A percentile compares a stretch with the other conserved stretches of the same genome.
These are phyloP conservation scores for Platysteira castanea DNA, from an alignment of 2,113 vertebrate species.

Conservation along the genomic window DNA sequence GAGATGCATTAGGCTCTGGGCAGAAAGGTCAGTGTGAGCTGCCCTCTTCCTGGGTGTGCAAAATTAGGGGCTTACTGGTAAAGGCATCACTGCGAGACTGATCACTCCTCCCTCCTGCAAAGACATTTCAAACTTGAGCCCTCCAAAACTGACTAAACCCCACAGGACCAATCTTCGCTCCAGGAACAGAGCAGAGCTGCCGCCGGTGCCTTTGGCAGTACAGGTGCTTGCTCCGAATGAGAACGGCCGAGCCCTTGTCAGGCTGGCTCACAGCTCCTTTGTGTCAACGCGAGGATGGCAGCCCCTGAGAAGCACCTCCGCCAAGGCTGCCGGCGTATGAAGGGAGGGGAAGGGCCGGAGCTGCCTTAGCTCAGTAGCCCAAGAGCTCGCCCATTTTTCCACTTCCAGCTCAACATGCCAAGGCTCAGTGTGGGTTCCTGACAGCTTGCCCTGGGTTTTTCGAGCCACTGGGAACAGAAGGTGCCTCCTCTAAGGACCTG, in stretches of 20 bases:
- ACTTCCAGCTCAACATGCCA: not conserved
- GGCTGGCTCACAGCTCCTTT: not conserved
- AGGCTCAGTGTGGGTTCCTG: not conserved
- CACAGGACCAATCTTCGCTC: rapidly evolving
- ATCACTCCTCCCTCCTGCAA: not conserved
- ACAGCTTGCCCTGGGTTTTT: not conserved
- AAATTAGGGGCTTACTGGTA: not conserved
- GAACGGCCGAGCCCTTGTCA: rapidly evolving
- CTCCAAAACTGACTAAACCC: not conserved
- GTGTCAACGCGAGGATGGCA: rapidly evolving
- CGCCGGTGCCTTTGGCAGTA: rapidly evolving
- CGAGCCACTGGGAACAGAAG: not conserved
- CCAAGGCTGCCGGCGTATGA: rapidly evolving
- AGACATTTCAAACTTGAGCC: not conserved
- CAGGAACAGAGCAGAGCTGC: not conserved
- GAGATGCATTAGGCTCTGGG: rapidly evolving
- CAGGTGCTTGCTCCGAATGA: rapidly evolving
- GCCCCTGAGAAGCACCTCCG: not conserved
- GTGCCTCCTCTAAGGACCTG: not conserved
- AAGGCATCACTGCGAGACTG: not conserved
- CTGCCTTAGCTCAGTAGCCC: not conserved
- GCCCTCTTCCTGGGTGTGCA: not conserved
- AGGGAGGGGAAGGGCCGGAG: not conserved
- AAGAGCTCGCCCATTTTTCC: not conserved
- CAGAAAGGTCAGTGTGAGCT: not conserved